Evolutionary conservation across 2,888 invertebrate species (phyloP), one percentile per base, ranked within the genome.

Genomic region (Athetis lepigone): DNA sequence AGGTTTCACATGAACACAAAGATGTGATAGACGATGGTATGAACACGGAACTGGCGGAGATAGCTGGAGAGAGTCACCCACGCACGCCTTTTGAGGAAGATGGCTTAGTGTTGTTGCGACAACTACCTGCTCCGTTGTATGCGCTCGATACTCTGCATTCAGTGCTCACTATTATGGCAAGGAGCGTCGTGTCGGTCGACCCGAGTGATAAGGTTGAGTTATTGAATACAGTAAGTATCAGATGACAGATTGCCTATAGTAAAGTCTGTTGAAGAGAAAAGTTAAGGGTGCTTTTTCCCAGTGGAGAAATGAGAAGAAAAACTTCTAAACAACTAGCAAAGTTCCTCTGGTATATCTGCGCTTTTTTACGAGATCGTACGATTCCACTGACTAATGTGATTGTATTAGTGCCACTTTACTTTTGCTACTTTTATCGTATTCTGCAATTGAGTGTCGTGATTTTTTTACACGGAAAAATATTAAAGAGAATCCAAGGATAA

Each of bases 81-180:
- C 69, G 70, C 11, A 61, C 77, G 2, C 74, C 80, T 0, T 56
- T 49, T 0, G 80, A 81, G 6, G 91, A 92, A 25, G 91, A 92
- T 40, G 81, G 84, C 1, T 70, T 94, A 2, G 84, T 82, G 1
- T 86, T 87, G 0, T 67, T 95, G 47, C 84, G 86, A 46, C 95
- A 95, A 79, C 61, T 92, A 37, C 94, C 95, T 1, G 92, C 89
- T 0, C 95, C 95, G 0, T 54, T 92, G n/a, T 95, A 84, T 72
- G 90, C 92, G 0, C 79, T 95, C 25, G 92, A 95, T 13, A 85
- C 90, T 0, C 58, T 90, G 2, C 88, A 92, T 39, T 70, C 88
- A 2, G 84, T 93, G 2, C 76, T 93, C 11, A 85, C 90, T 11
- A 82, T 86, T 2, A 88, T 95, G 90, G 85, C 88, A 0, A 83